Conservation (phyloP, 2,888 invertebrate genomes). For the Artemia sp. region DNA sequence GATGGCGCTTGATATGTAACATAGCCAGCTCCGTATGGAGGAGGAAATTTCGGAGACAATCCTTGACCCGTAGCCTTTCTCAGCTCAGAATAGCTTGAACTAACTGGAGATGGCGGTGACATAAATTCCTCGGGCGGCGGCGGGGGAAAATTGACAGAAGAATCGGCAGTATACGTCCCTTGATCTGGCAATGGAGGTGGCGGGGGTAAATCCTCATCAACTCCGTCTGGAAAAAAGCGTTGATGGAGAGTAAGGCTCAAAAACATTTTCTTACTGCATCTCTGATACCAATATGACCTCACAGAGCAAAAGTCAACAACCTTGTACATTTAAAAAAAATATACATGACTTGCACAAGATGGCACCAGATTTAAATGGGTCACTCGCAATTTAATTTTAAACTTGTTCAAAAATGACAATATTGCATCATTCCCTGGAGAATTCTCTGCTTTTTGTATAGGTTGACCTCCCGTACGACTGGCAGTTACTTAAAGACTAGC, state of each 20-base stretch:
- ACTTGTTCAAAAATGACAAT: no score
- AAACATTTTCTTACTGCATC: no score
- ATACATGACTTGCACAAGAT: background rate
- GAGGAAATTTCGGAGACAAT: background rate
- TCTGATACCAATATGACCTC: no score
- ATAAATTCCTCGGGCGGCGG: constrained; percentile 48
- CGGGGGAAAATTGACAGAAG: constrained; percentile 27
- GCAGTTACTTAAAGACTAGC: no score
- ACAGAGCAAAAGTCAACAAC: background rate
- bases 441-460: no score
- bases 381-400: no score
- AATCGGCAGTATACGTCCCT: constrained; percentile 32
- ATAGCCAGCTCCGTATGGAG: background rate
- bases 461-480: no score
- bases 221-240: constrained; percentile 24
- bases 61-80: constrained; percentile 53
- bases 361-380: constrained; percentile 29
- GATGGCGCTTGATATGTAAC: constrained; percentile 9
- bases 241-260: constrained; percentile 10
- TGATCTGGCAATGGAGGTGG: constrained; percentile 39
- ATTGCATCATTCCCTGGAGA: no score
- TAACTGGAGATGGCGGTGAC: constrained; percentile 73
- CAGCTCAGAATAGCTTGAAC: constrained; percentile 74
- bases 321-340: constrained; percentile 23
- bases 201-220: constrained; percentile 41